Evolutionary conservation across 2,888 invertebrate species (phyloP).

Genomic region (Nyleta sp.): DNA sequence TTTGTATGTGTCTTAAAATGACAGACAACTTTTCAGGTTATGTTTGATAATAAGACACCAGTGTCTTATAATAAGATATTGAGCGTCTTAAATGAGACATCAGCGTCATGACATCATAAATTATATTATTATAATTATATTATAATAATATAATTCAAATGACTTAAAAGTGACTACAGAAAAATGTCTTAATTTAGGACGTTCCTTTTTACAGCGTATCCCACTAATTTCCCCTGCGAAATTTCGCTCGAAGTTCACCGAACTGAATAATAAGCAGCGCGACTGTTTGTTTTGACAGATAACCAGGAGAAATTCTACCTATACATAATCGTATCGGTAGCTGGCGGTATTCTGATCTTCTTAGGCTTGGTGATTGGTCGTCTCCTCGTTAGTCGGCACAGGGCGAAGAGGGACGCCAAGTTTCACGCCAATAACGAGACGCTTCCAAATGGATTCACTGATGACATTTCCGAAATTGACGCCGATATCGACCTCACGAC

Average conservation of each 20-base stretch:
- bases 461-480: slow-evolving; percentile 94
- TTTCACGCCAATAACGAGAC: slow-evolving; percentile 89
- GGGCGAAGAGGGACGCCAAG: slow-evolving; percentile 86
- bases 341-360: slow-evolving; percentile 88
- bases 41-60: no score
- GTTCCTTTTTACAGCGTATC: no score
- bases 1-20: no score
- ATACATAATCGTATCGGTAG: slow-evolving; percentile 91
- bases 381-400: slow-evolving; percentile 87
- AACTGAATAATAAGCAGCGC: not conserved
- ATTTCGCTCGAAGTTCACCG: not conserved
- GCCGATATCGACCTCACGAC: slow-evolving; percentile 90
- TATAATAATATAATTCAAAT: no score
- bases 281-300: slow-evolving; percentile 83
- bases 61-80: no score
- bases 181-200: no score
- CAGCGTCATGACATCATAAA: no score
- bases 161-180: no score
- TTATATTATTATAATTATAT: no score
- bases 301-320: slow-evolving; percentile 92
- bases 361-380: slow-evolving; percentile 88
- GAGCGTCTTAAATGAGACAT: no score
- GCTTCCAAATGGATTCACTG: slow-evolving; percentile 91
- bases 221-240: no score
- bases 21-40: no score